Evolutionary conservation across 2,797 vertebrate species (phyloP).

Genomic region (Paguma larvata): DNA sequence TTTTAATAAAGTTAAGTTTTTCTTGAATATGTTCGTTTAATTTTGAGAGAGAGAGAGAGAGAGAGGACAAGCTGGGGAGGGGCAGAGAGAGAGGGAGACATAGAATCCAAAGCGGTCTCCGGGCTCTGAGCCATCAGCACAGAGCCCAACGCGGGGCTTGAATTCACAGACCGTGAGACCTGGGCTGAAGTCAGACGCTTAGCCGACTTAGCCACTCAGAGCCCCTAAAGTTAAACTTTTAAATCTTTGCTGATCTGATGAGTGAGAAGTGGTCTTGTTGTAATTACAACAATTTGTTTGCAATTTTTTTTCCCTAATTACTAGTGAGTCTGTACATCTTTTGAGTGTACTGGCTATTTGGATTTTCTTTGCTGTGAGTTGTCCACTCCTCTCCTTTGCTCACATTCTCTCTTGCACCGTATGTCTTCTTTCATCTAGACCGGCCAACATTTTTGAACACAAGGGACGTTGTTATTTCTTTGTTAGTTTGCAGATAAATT

Average conservation of each 20-base stretch:
- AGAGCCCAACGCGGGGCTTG: no score
- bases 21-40: no score
- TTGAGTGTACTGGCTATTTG: not conserved
- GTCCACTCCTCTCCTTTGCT: not conserved
- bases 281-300: not conserved
- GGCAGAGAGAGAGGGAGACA: no score
- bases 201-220: no score
- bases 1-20: no score
- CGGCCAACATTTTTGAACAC: not conserved
- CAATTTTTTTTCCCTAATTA: not conserved
- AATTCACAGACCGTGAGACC: no score
- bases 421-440: constrained; percentile 56
- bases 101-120: no score
- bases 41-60: no score
- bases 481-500: constrained; percentile 16
- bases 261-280: not conserved
- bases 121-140: no score
- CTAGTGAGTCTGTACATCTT: not conserved
- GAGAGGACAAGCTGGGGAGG: no score
- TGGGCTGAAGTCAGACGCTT: no score
- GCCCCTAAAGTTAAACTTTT: constrained; percentile 21
- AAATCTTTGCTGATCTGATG: not conserved
- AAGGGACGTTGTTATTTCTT: not conserved
- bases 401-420: not conserved
- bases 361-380: constrained; percentile 55